These are phyloP conservation scores for Watsonalla binaria DNA, from an alignment of 2,888 invertebrate species.

Conservation along the genomic window DNA sequence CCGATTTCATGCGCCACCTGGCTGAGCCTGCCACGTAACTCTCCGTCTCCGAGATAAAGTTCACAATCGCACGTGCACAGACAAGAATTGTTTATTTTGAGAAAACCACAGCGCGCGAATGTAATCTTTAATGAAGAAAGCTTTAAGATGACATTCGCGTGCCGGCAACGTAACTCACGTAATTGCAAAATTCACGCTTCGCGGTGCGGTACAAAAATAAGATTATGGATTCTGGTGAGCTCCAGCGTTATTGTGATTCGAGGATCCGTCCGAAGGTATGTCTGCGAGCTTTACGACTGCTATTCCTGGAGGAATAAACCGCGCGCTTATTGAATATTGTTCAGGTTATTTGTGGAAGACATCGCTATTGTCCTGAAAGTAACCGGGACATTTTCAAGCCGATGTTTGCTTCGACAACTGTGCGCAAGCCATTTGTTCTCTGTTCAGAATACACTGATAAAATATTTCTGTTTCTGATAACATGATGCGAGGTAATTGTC, in stretches of 20 bases:
- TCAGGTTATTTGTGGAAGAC: slow-evolving; percentile 73
- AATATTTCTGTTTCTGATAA: neutral
- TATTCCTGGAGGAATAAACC: slow-evolving; percentile 77
- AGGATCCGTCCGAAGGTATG: slow-evolving; percentile 78
- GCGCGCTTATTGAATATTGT: slow-evolving; percentile 73
- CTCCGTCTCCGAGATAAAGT: slow-evolving; percentile 73
- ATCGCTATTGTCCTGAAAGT: slow-evolving; percentile 61
- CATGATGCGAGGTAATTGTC: neutral
- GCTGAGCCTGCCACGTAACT: slow-evolving; percentile 44
- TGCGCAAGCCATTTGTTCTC: neutral
- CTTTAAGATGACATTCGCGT: slow-evolving; percentile 50
- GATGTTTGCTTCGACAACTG: slow-evolving; percentile 39
- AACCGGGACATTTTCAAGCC: slow-evolving; percentile 34
- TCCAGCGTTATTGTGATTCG: slow-evolving; percentile 77
- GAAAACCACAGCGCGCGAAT: slow-evolving; percentile 45
- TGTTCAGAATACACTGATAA: neutral
- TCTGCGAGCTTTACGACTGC: slow-evolving; percentile 73
- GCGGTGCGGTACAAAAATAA: slow-evolving; percentile 78
- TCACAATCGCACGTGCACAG: slow-evolving; percentile 72
- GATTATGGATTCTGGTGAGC: slow-evolving; percentile 79
- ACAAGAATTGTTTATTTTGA: slow-evolving; percentile 76
- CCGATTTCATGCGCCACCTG: slow-evolving; percentile 62
- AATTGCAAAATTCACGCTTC: slow-evolving; percentile 79
- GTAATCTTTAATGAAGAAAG: slow-evolving; percentile 39
- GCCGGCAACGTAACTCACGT: slow-evolving; percentile 42